phyloP scores from a whole-genome alignment of 2,797 vertebrate species.

The Enteromius argenteus region DNA sequence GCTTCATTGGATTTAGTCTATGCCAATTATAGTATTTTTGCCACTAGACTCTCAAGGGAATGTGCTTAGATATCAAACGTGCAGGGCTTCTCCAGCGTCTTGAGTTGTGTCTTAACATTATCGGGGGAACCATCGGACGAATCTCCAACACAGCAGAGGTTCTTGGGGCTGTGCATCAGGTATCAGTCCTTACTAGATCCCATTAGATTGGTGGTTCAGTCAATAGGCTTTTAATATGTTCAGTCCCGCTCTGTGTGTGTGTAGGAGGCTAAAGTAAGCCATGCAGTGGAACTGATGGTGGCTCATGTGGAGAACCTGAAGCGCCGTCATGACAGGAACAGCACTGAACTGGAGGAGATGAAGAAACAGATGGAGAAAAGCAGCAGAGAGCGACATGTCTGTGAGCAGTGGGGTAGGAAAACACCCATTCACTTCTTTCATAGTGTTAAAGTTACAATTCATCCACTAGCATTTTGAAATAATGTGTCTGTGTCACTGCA shows the following conservation, averaged over 20 bases:
- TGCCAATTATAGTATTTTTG: slow-evolving; percentile 32
- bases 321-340: slow-evolving; percentile 73
- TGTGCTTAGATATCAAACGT: slow-evolving; percentile 75
- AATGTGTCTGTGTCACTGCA: slow-evolving; percentile 46
- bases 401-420: slow-evolving; percentile 68
- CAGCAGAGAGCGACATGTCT: slow-evolving; percentile 69
- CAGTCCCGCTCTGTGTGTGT: neutral
- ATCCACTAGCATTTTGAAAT: neutral
- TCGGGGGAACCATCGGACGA: slow-evolving; percentile 76
- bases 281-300: slow-evolving; percentile 86
- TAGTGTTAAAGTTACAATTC: neutral
- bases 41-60: slow-evolving; percentile 76
- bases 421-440: neutral
- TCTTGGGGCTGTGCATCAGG: slow-evolving; percentile 88
- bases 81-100: slow-evolving; percentile 79
- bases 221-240: neutral
- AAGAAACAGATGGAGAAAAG: slow-evolving; percentile 78
- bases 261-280: slow-evolving; percentile 86
- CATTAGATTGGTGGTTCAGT: neutral
- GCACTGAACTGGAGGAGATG: slow-evolving; percentile 82
- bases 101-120: slow-evolving; percentile 79
- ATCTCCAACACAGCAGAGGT: slow-evolving; percentile 82
- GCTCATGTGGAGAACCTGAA: slow-evolving; percentile 87
- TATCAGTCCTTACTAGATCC: slow-evolving; percentile 52
- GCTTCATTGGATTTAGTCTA: neutral